Evolutionary conservation across 2,797 vertebrate species (phyloP).

Genomic region (Erithacus rubecula): DNA sequence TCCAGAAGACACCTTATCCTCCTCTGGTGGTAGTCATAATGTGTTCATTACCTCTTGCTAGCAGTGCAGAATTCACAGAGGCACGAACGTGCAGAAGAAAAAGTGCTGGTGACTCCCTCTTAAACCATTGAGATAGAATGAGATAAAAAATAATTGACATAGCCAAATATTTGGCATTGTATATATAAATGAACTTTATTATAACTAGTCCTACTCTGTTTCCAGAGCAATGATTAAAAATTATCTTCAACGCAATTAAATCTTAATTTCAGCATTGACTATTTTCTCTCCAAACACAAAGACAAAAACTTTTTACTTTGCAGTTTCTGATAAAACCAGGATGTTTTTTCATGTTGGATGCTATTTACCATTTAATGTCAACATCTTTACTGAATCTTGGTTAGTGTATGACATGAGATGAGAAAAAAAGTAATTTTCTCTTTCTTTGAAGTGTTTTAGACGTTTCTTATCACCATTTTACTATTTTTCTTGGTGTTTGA

Average conservation of each 20-base stretch:
- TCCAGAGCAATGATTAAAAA: background rate
- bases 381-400: background rate
- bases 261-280: background rate
- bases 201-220: background rate
- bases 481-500: background rate
- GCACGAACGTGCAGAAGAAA: background rate
- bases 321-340: background rate
- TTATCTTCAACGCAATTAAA: background rate
- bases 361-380: background rate
- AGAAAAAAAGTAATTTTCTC: background rate
- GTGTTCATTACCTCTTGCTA: background rate
- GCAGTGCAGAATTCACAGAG: background rate
- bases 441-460: background rate
- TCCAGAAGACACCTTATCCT: background rate
- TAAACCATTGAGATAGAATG: background rate
- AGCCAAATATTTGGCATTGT: background rate
- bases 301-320: background rate
- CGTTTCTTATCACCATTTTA: background rate
- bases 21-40: fast-evolving
- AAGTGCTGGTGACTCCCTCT: background rate
- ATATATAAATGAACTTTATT: background rate
- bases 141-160: background rate
- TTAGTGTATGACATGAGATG: background rate
- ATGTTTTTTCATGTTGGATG: background rate
- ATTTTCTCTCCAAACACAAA: background rate